Conservation (phyloP, 2,888 invertebrate genomes). For the Busseola fusca region DNA sequence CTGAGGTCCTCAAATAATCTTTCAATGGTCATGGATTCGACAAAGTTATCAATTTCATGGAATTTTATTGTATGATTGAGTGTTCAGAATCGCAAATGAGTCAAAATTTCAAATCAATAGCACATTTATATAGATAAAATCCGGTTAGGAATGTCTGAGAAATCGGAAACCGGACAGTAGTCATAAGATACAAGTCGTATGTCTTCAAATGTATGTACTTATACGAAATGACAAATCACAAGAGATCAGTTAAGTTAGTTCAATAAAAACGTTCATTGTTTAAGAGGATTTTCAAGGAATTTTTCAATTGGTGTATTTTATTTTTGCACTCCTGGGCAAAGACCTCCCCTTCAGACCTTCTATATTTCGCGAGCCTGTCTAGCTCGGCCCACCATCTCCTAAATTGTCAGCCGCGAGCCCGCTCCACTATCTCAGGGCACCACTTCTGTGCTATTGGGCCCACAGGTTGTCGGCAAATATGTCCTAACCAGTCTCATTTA, state of each 20-base stretch:
- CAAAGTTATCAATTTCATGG: constrained; percentile 12
- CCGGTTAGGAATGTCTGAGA: not conserved
- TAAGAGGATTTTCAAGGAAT: not conserved
- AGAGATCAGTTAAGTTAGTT: too few relatives aligned
- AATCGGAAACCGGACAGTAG: not conserved
- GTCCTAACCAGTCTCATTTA: too few relatives aligned
- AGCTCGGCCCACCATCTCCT: too few relatives aligned
- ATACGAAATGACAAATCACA: too few relatives aligned
- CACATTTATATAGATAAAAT: constrained; percentile 13
- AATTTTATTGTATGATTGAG: constrained; percentile 18
- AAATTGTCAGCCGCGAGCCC: too few relatives aligned
- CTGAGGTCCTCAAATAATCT: not conserved
- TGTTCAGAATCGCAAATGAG: not conserved
- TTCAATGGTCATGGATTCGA: constrained; percentile 15
- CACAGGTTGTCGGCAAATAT: too few relatives aligned
- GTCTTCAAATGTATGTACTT: not conserved
- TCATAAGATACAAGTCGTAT: not conserved
- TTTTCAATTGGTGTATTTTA: not conserved
- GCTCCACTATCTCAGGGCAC: too few relatives aligned
- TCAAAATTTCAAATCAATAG: constrained; percentile 24
- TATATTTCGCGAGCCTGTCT: too few relatives aligned
- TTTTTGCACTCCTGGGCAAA: too few relatives aligned
- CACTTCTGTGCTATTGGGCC: too few relatives aligned
- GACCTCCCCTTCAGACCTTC: too few relatives aligned
- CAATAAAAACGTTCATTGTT: not conserved